Evolutionary conservation across 2,888 invertebrate genomes (phyloP), one percentile per base, ranked within the genome.

Genomic region (Lepidochitona cinerea): DNA sequence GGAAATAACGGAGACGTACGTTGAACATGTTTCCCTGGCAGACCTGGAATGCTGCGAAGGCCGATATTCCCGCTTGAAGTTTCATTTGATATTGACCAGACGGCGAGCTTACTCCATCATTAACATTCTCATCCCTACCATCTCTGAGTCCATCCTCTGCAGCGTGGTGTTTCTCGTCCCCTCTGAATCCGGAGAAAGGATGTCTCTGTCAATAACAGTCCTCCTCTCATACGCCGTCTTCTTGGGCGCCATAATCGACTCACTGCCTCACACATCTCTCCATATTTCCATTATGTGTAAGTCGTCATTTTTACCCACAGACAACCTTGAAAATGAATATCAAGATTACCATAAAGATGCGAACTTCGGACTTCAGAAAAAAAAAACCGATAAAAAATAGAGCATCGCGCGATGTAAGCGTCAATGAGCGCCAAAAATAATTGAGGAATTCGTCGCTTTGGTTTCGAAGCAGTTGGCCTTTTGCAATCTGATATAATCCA

Each of bases 141-240:
- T 59, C 14, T 29, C 32, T 26, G 23, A 29, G 26, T 59, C 59
- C 1, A 4, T 59, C 29, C 59, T 59, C 12, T 29, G 59, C 26
- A 29, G 14, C 9, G 23, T 59, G 3, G 59, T 59, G 5, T 59
- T 59, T 26, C 23, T 59, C 23, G 26, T 59, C 12, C 59, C 59
- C 2, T 23, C 59, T 23, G 59, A 59, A 59, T 59, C 59, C 2
- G 59, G 59, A 9, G 59, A 59, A 32, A 59, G 32, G 26, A 59
- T 59, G 59, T 59, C 59, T 26, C 59, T 59, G 23, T 18, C 59
- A 12, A 59, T 59, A 4, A 29, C 59, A 14, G 59, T 59, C 59
- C 59, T 59, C 26, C 32, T 59, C 29, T 59, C 59, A 29, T 59
- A 59, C 32, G 59, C 59, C 59, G 59, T 59, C 29, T 59, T 59